Evolutionary conservation across 2,113 vertebrate species (phyloP).

Genomic region (Motacilla tschutschensis): DNA sequence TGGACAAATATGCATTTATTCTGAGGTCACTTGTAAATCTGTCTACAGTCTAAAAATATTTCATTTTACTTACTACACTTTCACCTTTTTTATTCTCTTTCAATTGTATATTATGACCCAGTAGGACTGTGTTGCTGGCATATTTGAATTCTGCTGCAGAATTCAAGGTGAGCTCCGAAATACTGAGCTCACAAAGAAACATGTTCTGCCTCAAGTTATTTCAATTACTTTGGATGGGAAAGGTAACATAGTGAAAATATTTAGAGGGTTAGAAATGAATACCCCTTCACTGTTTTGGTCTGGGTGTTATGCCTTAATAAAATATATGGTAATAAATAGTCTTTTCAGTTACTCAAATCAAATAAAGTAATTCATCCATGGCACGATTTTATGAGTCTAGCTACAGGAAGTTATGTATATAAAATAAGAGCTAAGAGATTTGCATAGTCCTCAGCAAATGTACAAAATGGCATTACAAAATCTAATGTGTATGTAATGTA

Average conservation of each 20-base stretch:
- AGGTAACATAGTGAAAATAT: not conserved
- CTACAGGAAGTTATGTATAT: not conserved
- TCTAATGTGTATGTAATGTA: not conserved
- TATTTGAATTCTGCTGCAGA: not conserved
- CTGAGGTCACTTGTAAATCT: not conserved
- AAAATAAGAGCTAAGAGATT: not conserved
- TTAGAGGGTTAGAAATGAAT: not conserved
- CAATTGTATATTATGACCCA: not conserved
- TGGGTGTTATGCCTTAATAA: not conserved
- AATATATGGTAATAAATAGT: not conserved
- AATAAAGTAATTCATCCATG: conserved; percentile 1
- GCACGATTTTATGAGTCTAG: not conserved
- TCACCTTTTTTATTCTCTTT: not conserved
- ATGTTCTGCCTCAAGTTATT: not conserved
- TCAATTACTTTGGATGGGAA: not conserved
- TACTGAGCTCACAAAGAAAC: not conserved
- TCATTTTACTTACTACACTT: not conserved
- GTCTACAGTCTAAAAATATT: not conserved
- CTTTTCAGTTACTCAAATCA: not conserved
- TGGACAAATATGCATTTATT: not conserved
- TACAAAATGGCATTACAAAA: not conserved
- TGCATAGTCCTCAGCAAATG: not conserved
- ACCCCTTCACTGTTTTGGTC: not conserved
- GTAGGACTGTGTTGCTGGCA: too few relatives aligned
- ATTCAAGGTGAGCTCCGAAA: not conserved